A percentile compares a stretch with the other conserved stretches of the same genome.
phyloP scores from a whole-genome alignment of 2,888 invertebrate genomes.

The Pollenia griseotomentosa region DNA sequence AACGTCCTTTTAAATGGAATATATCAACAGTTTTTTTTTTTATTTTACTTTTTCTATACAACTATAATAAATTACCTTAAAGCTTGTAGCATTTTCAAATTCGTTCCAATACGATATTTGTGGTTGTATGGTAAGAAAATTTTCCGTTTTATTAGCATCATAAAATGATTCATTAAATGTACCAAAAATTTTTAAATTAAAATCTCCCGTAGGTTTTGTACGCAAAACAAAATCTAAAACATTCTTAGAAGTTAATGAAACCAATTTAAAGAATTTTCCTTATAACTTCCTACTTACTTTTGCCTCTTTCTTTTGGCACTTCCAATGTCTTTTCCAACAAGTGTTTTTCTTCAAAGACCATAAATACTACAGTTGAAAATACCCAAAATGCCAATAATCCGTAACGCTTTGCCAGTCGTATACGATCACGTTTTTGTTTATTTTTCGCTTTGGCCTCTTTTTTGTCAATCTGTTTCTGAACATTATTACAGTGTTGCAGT shows the following conservation, averaged over 20 bases:
- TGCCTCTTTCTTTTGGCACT: constrained; percentile 80
- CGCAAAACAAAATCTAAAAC: constrained; percentile 66
- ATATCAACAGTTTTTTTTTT: neutral
- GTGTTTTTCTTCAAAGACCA: constrained; percentile 81
- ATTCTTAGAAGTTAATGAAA: neutral
- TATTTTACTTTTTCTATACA: neutral
- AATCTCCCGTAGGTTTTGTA: constrained; percentile 80
- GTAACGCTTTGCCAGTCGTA: constrained; percentile 78
- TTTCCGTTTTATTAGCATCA: constrained; percentile 75
- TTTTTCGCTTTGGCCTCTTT: constrained; percentile 78
- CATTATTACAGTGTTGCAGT: constrained; percentile 74
- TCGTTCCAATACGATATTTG: constrained; percentile 76
- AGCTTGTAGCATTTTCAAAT: constrained; percentile 74
- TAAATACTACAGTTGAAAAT: constrained; percentile 79
- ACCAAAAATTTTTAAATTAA: constrained; percentile 79
- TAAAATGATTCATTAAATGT: constrained; percentile 77
- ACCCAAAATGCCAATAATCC: constrained; percentile 81
- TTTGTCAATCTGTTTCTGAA: constrained; percentile 75
- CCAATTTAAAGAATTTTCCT: neutral
- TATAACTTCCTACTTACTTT: constrained; percentile 77
- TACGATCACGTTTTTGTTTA: constrained; percentile 77
- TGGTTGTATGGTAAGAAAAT: constrained; percentile 79
- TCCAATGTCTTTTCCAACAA: constrained; percentile 81
- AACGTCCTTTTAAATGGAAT: constrained; percentile 74
- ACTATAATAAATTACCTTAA: constrained; percentile 75